phyloP scores from a whole-genome alignment of 2,797 vertebrate genomes.

The Cynodonichthys magdalenae region DNA sequence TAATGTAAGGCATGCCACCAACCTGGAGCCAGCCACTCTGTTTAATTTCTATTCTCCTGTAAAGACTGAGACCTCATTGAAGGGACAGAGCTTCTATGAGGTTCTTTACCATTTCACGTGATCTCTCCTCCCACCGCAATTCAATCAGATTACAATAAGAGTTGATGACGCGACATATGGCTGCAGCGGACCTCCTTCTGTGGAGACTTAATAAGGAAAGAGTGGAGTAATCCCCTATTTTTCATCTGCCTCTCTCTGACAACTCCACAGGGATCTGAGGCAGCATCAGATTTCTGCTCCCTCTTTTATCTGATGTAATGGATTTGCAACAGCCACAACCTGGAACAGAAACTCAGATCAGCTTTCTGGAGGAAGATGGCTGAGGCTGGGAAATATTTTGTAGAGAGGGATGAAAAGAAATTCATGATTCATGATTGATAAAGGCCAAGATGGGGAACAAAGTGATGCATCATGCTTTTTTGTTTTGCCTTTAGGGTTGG shows the following conservation, averaged over 20 bases:
- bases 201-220: constrained; percentile 68
- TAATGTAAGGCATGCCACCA: constrained; percentile 40
- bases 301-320: constrained; percentile 77
- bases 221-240: constrained; percentile 68
- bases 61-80: constrained; percentile 17
- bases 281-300: constrained; percentile 64
- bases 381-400: constrained; percentile 32
- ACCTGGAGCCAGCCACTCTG: constrained; percentile 27
- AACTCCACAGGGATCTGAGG: constrained; percentile 58
- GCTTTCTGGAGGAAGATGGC: constrained; percentile 51
- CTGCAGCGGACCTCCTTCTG: constrained; percentile 52
- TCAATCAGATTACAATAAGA: constrained; percentile 68
- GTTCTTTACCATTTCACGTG: neutral
- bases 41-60: constrained; percentile 40
- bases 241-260: constrained; percentile 61
- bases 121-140: constrained; percentile 29
- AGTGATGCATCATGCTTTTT: neutral
- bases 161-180: constrained; percentile 65
- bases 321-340: constrained; percentile 78
- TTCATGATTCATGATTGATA: neutral
- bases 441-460: constrained; percentile 5
- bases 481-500: neutral
- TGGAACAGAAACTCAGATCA: constrained; percentile 59
- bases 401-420: constrained; percentile 9
- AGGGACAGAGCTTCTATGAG: constrained; percentile 2